Conservation (phyloP, 2,888 invertebrate species). For the Ceraclea dissimilis region DNA sequence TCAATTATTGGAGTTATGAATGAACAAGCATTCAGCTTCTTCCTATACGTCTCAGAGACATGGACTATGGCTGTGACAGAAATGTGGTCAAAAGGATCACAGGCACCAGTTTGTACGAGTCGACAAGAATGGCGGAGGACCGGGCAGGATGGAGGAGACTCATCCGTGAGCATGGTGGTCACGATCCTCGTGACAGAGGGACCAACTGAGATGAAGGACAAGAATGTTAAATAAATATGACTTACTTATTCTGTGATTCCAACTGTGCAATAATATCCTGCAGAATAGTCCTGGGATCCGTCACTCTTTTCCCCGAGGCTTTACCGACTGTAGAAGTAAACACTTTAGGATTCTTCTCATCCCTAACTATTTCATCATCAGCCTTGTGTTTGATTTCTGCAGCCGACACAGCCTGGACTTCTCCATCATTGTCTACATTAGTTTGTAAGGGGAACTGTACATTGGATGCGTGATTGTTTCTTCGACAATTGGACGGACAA, state of each 20-base stretch:
- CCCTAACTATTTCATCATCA: constrained; percentile 18
- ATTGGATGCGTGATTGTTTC: constrained; percentile 5
- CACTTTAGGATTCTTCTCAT: constrained; percentile 35
- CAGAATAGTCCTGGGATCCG: constrained; percentile 53
- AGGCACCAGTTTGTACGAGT: too few species aligned
- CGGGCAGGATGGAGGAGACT: too few species aligned
- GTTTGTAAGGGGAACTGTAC: constrained; percentile 18
- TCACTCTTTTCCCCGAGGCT: constrained; percentile 38
- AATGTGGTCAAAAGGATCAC: too few species aligned
- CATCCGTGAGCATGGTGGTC: too few species aligned
- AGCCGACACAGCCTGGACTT: not conserved
- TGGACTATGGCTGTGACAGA: too few species aligned
- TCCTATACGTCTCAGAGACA: too few species aligned
- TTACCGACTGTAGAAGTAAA: constrained; percentile 45
- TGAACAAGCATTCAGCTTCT: too few species aligned
- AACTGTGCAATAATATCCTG: constrained; percentile 64
- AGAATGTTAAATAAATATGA: too few species aligned
- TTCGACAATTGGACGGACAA: constrained; percentile 32
- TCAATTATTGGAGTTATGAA: too few species aligned
- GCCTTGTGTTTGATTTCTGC: constrained; percentile 12
- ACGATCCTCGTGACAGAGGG: too few species aligned
- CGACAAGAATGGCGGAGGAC: too few species aligned
- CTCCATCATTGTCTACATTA: not conserved
- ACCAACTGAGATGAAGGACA: too few species aligned
- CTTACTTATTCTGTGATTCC: constrained; percentile 56